Conservation (phyloP, 2,888 invertebrate species). For the Notodonta dromedarius region DNA sequence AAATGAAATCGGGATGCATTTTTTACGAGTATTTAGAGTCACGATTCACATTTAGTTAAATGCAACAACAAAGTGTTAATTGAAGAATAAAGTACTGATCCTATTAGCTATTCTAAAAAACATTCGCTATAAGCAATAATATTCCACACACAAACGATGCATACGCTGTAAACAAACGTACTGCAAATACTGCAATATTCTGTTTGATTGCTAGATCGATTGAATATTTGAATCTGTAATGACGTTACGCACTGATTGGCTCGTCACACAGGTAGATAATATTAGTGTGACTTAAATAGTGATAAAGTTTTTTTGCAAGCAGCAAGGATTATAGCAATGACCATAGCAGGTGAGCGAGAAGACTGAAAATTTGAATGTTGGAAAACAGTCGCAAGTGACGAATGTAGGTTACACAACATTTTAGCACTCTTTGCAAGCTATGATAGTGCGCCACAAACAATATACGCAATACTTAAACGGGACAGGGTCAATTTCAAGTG, state of each 20-base stretch:
- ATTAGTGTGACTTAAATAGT: not conserved
- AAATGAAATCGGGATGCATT: slow-evolving; percentile 22
- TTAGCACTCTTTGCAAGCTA: slow-evolving; percentile 44
- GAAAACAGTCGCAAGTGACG: not conserved
- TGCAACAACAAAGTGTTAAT: slow-evolving; percentile 16
- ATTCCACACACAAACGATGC: not conserved
- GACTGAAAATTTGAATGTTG: not conserved
- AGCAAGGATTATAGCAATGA: no score
- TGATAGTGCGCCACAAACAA: slow-evolving; percentile 33
- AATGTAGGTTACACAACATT: slow-evolving; percentile 41
- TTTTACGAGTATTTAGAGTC: slow-evolving; percentile 12
- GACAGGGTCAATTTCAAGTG: slow-evolving; percentile 70
- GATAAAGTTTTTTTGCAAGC: not conserved
- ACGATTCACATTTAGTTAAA: slow-evolving; percentile 12
- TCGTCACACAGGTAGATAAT: slow-evolving; percentile 21
- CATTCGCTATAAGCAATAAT: not conserved
- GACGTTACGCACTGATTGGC: slow-evolving; percentile 33
- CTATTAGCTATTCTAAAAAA: slow-evolving; percentile 8
- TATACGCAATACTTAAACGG: slow-evolving; percentile 50
- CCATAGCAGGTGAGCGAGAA: not conserved
- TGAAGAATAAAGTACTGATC: slow-evolving; percentile 15
- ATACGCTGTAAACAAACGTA: not conserved
- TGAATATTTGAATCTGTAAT: slow-evolving; percentile 34
- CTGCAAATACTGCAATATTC: not conserved
- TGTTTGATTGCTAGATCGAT: slow-evolving; percentile 17